phyloP scores from a whole-genome alignment of 2,797 vertebrate species.

The Pygocentrus nattereri region DNA sequence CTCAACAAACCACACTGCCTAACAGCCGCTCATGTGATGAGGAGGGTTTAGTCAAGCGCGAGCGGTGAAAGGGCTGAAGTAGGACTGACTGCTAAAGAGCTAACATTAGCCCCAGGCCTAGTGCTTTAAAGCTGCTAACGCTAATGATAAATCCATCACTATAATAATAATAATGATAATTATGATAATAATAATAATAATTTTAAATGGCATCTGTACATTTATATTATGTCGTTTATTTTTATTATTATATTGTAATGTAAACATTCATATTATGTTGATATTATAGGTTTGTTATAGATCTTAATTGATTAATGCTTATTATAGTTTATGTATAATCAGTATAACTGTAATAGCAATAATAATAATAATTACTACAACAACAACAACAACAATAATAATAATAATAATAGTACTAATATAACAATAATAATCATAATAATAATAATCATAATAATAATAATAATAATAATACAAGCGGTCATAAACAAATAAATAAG shows the following conservation, averaged over 20 bases:
- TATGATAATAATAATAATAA: not conserved
- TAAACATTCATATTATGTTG: too few relatives aligned
- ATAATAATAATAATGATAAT: not conserved
- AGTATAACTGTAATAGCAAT: not conserved
- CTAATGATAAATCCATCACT: not conserved
- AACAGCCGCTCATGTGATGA: not conserved
- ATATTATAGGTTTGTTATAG: too few relatives aligned
- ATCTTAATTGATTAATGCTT: too few relatives aligned
- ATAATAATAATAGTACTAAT: not conserved
- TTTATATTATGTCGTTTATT: too few relatives aligned
- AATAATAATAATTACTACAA: not conserved
- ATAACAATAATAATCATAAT: not conserved
- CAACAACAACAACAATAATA: too few relatives aligned
- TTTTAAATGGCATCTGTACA: too few relatives aligned
- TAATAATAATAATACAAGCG: not conserved
- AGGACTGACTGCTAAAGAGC: not conserved
- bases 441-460: conserved; percentile 28
- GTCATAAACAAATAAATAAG: too few relatives aligned
- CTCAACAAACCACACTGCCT: conserved; percentile 1
- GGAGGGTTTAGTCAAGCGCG: not conserved
- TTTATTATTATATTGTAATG: too few relatives aligned
- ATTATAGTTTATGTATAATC: too few relatives aligned
- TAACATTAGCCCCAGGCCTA: not conserved
- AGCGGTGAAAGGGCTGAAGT: not conserved
- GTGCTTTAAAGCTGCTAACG: not conserved